Conservation (phyloP, 2,113 vertebrate genomes). For the Ophthalmolycus amberensis region DNA sequence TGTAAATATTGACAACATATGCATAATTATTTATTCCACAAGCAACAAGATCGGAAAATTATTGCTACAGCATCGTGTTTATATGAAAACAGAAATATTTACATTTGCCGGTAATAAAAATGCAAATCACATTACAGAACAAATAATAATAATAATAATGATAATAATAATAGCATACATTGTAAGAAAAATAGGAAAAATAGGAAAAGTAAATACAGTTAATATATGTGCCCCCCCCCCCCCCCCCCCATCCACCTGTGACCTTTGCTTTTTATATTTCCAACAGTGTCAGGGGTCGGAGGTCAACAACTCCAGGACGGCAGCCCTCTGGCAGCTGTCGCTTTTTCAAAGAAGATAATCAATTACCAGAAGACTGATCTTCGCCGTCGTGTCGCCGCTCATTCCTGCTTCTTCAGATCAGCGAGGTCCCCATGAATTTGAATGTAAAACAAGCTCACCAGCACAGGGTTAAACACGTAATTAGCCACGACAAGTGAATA, state of each 20-base stretch:
- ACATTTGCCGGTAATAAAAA: slow-evolving; percentile 67
- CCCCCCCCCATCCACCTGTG: slow-evolving; percentile 25
- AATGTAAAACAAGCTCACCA: slow-evolving; percentile 83
- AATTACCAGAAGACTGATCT: slow-evolving; percentile 84
- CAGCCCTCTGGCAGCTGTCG: slow-evolving; percentile 63
- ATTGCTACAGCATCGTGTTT: slow-evolving; percentile 62
- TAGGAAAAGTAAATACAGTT: background rate
- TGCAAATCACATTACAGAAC: slow-evolving; percentile 57
- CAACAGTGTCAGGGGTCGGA: slow-evolving; percentile 47
- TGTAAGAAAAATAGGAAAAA: background rate
- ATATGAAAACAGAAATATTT: slow-evolving; percentile 66
- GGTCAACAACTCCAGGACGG: slow-evolving; percentile 63
- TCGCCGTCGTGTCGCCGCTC: slow-evolving; percentile 69
- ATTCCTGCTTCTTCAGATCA: slow-evolving; percentile 82
- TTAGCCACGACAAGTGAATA: slow-evolving; percentile 76
- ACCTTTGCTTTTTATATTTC: slow-evolving; percentile 20
- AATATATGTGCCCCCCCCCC: background rate
- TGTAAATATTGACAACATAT: slow-evolving; percentile 82
- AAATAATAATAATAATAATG: slow-evolving; percentile 35
- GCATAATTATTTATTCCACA: slow-evolving; percentile 78
- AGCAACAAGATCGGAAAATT: slow-evolving; percentile 74
- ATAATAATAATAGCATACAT: background rate
- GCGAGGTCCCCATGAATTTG: slow-evolving; percentile 80
- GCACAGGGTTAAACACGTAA: slow-evolving; percentile 81
- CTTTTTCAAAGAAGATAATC: slow-evolving; percentile 82